Base-by-base conservation (phyloP, 2,888 invertebrate species). In the Archaeoteleia sp. region DNA sequence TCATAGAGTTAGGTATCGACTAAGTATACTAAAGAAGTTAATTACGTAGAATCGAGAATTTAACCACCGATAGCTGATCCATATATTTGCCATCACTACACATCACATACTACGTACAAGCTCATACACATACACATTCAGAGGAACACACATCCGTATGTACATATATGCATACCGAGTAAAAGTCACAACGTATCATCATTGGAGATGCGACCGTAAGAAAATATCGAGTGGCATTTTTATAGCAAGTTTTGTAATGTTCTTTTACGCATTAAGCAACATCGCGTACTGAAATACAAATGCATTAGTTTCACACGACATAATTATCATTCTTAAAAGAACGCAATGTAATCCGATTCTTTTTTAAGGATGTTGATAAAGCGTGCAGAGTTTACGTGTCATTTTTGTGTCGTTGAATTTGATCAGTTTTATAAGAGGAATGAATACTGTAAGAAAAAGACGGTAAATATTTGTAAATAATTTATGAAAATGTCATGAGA, bases 1-100 rank as follows among this genome's bases (percentile, higher is more conserved):
- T 82, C 83, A 82, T 85, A 84, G 82, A 79, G 81, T 81, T 84
- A 84, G 77, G 70, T 80, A 82, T 78, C 78, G 78, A 78, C 78
- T 81, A 83, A 81, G 78, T 80, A 79, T 81, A 80, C 78, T 81
- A 78, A 80, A 76, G 75, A 78, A 77, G 73, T 75, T 75, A 78
- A 76, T 70, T 67, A 73, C 75, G 80, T 82, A 77, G 79, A 79
- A 70, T 71, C 76, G 78, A 82, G 74, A 80, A 80, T 82, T 79
- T 81, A 82, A 79, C 78, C 81, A 82, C 80, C 81, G 80, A 83
- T 81, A 81, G 80, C 79, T 78, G 78, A 80, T 79, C 79, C 77
- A 78, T 81, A n/a, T n/a, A 82, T 80, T 80, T 82, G 80, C 80
- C 79, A 80, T 83, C 79, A 78, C 76, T 80, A 75, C 73, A 67